Conservation (phyloP, 2,113 vertebrate genomes). For the Alaudala cheleensis region DNA sequence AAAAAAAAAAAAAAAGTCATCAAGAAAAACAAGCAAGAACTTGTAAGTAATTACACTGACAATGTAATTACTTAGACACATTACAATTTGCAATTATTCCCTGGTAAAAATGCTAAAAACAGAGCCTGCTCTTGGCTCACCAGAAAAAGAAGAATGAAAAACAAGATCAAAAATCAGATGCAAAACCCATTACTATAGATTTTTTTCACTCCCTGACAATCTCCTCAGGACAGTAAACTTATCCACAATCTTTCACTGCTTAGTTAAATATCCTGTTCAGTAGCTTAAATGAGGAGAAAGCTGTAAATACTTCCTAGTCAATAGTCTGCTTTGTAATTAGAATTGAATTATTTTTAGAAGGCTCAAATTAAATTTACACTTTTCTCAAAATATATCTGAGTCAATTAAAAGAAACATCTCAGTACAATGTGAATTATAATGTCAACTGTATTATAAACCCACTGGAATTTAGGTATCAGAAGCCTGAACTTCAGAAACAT, state of each 20-base stretch:
- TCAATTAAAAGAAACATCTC: slow-evolving; percentile 34
- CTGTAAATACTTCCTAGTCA: slow-evolving; percentile 34
- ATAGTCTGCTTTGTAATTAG: slow-evolving; percentile 18
- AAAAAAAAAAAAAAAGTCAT: neutral
- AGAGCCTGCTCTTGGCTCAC: neutral
- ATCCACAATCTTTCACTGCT: neutral
- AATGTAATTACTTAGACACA: neutral
- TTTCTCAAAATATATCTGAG: neutral
- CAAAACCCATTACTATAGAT: slow-evolving; percentile 5
- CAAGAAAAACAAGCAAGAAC: neutral
- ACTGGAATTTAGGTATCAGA: neutral
- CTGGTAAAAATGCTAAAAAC: neutral
- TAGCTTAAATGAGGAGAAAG: slow-evolving; percentile 4
- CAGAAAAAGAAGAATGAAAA: neutral
- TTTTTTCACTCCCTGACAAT: slow-evolving; percentile 12
- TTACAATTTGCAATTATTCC: slow-evolving; percentile 23
- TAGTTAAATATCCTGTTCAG: slow-evolving; percentile 14
- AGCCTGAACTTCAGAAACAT: neutral
- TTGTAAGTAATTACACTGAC: neutral
- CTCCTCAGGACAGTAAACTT: slow-evolving; percentile 23
- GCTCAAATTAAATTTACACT: neutral
- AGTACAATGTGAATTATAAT: neutral
- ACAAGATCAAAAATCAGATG: neutral
- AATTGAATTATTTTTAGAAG: slow-evolving; percentile 32
- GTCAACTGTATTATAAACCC: neutral